These are phyloP conservation scores for Deilephila elpenor DNA, from an alignment of 2,888 invertebrate genomes.

Conservation along the genomic window DNA sequence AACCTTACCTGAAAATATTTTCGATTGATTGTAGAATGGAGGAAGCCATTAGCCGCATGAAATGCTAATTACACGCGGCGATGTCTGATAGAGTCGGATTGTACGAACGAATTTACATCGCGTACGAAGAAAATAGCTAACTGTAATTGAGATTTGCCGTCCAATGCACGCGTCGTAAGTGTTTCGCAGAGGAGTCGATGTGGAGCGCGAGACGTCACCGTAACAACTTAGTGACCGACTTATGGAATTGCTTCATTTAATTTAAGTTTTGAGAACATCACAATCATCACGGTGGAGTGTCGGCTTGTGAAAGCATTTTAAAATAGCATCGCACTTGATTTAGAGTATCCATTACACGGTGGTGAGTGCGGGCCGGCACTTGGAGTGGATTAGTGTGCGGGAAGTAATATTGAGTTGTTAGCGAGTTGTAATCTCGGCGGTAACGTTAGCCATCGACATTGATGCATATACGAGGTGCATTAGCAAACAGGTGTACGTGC, in stretches of 20 bases:
- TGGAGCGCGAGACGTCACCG: conserved; percentile 28
- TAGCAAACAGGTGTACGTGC: conserved; percentile 44
- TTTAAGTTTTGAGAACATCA: conserved; percentile 27
- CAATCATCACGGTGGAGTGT: not conserved
- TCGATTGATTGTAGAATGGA: conserved; percentile 69
- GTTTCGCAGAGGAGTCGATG: conserved; percentile 44
- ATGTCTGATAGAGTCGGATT: conserved; percentile 17
- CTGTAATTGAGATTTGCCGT: conserved; percentile 53
- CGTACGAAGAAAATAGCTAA: conserved; percentile 48
- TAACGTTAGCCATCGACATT: conserved; percentile 32
- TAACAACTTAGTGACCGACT: conserved; percentile 30
- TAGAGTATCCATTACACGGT: conserved; percentile 7
- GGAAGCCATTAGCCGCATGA: conserved; percentile 43
- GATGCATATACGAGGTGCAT: conserved; percentile 40
- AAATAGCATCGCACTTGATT: not conserved
- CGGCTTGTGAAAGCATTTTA: conserved; percentile 25
- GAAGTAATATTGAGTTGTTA: conserved; percentile 8
- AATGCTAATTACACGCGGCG: conserved; percentile 18
- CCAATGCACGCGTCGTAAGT: conserved; percentile 50
- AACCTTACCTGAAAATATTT: conserved; percentile 56
- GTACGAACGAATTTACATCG: conserved; percentile 35
- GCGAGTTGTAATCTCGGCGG: conserved; percentile 1
- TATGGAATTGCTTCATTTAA: conserved; percentile 26
- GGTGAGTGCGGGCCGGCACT: not conserved
- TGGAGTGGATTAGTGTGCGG: not conserved